A percentile compares a stretch with the other conserved stretches of the same genome.
These are phyloP conservation scores for Gymnothorax javanicus DNA, from an alignment of 2,797 vertebrate species.

Conservation along the genomic window DNA sequence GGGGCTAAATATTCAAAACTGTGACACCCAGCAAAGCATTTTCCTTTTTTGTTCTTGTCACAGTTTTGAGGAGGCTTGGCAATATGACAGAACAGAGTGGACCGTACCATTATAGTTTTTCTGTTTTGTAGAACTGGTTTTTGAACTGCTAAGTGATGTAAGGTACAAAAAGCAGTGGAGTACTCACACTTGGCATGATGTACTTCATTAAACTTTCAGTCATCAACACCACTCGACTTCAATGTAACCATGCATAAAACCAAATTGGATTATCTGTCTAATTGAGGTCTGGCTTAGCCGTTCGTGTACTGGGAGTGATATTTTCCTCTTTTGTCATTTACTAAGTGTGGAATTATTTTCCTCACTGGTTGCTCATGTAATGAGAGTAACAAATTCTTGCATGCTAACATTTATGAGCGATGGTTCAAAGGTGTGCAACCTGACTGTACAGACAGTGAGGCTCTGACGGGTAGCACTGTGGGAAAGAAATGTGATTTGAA, in stretches of 20 bases:
- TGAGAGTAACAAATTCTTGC: too few species aligned
- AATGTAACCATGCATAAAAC: not conserved
- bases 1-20: not conserved
- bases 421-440: too few species aligned
- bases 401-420: too few species aligned
- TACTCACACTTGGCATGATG: too few species aligned
- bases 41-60: not conserved
- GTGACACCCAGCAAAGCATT: too few species aligned
- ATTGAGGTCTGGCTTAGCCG: not conserved
- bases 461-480: not conserved
- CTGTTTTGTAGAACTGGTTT: too few species aligned
- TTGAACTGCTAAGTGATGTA: too few species aligned
- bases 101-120: not conserved
- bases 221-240: too few species aligned
- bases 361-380: too few species aligned
- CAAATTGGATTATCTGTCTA: not conserved
- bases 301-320: not conserved
- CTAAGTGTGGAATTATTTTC: not conserved
- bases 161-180: too few species aligned
- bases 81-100: not conserved
- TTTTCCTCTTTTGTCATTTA: not conserved
- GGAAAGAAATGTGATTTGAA: not conserved
- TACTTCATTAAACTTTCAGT: too few species aligned
- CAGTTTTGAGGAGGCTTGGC: not conserved
- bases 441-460: not conserved